Evolutionary conservation across 2,113 vertebrate genomes (phyloP), one percentile per base, ranked within the genome.

Genomic region (Herpailurus yagouaroundi): DNA sequence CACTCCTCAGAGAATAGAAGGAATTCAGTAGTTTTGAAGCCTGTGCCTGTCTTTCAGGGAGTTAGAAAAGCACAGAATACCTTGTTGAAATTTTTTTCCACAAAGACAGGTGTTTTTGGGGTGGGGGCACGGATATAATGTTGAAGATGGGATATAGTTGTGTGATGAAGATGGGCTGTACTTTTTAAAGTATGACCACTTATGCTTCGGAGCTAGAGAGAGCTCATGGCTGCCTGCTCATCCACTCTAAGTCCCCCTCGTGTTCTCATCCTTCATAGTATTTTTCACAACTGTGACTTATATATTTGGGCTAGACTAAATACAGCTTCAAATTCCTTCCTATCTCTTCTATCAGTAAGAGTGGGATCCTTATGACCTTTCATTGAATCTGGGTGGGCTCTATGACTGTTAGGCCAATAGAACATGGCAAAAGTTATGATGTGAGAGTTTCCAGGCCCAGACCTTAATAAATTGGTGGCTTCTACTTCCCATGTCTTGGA

Each of bases 1-100:
- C 31, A 74, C n/a, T 96, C 97, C 88, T 97, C 55, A 91, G 87
- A 96, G 94, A 90, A 96, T 71, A 95, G 84, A 88, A 97, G 94
- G 69, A 95, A 68, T 94, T 95, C 31, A 91, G 90, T 86, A 57
- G 38, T 41, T 95, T 33, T 85, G 96, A 96, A 95, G 45, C 5
- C 21, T 82, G 14, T 63, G 57, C 33, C 45, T 96, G 12, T 94
- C 94, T 98, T 97, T n/a, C 31, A 91, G 45, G 38, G 80, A 95
- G 84, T 96, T 95, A 89, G 84, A 64, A 85, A 97, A 97, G 83
- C 66, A 92, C 25, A 92, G 60, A 95, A 94, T 15, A 83, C n/a
- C 23, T 45, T 94, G 68, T 21, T 52, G 66, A 85, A 27, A 27
- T 57, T 82, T 82, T 89, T 89, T 31, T 27, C 76, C 25, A 52